phyloP scores from a whole-genome alignment of 2,113 vertebrate species.

The Chauna torquata region DNA sequence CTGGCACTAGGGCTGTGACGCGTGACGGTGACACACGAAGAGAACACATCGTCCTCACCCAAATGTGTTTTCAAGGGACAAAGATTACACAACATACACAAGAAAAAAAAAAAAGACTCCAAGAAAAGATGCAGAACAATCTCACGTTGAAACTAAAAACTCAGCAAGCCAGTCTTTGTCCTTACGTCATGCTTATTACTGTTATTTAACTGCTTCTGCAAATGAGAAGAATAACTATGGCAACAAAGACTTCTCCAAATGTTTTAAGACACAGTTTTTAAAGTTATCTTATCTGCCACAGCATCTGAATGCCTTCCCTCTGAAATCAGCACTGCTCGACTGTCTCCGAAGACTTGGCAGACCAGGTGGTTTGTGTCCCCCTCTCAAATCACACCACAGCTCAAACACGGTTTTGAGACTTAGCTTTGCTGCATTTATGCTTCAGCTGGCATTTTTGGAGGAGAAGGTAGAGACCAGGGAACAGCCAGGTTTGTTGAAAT shows the following conservation, averaged over 20 bases:
- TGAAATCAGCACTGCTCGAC: not conserved
- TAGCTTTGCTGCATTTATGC: not conserved
- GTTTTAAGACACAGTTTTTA: conserved; percentile 37
- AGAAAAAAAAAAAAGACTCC: not conserved
- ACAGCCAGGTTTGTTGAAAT: not conserved
- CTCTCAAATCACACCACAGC: not conserved
- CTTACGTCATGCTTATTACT: conserved; percentile 41
- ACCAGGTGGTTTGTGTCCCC: not conserved
- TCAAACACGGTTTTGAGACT: not conserved
- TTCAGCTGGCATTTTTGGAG: not conserved
- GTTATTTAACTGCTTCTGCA: conserved; percentile 46
- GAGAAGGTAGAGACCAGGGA: not conserved
- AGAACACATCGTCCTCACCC: not conserved
- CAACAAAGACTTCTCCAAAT: conserved; percentile 62
- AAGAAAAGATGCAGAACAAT: not conserved
- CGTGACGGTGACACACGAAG: not conserved
- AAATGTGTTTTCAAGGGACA: not conserved
- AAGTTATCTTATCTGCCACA: conserved; percentile 38
- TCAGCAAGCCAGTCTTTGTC: not conserved
- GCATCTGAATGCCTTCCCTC: conserved; percentile 14
- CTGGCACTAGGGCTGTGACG: not conserved
- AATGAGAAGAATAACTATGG: conserved; percentile 68
- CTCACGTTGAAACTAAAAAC: not conserved
- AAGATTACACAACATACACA: not conserved
- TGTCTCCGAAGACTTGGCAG: conserved; percentile 20